phyloP scores from a whole-genome alignment of 2,888 invertebrate genomes.

The Ichneumoninae sp. region DNA sequence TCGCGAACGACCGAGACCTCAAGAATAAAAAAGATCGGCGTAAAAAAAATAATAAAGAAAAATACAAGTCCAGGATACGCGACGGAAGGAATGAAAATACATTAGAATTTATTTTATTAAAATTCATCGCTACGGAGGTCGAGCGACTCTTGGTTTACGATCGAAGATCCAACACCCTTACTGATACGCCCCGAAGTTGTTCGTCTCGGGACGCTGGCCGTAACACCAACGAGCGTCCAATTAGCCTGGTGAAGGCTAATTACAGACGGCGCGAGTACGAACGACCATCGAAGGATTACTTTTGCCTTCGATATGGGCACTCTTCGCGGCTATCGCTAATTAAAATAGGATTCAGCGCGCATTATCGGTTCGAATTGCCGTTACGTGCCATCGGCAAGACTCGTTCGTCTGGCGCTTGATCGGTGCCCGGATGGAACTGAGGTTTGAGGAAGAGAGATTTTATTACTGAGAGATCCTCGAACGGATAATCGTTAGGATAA shows the following conservation, averaged over 20 bases:
- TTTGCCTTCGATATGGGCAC: background rate
- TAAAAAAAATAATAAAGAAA: background rate
- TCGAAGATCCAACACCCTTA: conserved; percentile 44
- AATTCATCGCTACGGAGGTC: background rate
- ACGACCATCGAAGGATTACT: conserved; percentile 57
- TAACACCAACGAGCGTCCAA: conserved; percentile 73
- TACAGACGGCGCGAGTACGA: conserved; percentile 53
- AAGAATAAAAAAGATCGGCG: background rate
- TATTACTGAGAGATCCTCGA: conserved; percentile 39
- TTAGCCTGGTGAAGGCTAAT: conserved; percentile 70
- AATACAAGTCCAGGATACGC: background rate
- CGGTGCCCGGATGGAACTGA: conserved; percentile 21
- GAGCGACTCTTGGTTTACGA: conserved; percentile 36
- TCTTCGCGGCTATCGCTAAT: conserved; percentile 50
- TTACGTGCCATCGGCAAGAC: conserved; percentile 46
- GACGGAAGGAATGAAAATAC: background rate
- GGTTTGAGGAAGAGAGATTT: conserved; percentile 30
- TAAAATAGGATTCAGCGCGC: conserved; percentile 56
- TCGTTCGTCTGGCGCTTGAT: background rate
- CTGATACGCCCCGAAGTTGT: conserved; percentile 39
- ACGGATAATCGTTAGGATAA: conserved; percentile 35
- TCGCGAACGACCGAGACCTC: conserved; percentile 8
- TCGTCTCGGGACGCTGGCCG: background rate
- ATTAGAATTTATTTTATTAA: conserved; percentile 18
- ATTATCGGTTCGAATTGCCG: conserved; percentile 57